Evolutionary conservation across 2,888 invertebrate species (phyloP).

Genomic region (Acrocyrtus sp.): DNA sequence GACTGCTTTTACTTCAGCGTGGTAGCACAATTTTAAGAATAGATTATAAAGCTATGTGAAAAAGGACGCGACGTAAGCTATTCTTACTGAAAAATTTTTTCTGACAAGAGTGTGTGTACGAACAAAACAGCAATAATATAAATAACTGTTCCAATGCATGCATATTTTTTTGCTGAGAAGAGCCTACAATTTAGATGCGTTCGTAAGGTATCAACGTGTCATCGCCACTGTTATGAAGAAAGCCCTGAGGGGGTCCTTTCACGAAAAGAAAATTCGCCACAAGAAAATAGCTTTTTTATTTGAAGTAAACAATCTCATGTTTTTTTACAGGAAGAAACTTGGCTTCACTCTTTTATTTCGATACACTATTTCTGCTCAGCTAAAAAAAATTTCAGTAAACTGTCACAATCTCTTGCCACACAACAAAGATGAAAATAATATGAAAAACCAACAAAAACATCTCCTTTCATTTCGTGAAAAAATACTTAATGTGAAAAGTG

Average conservation of each 20-base stretch:
- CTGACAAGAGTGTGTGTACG: no score
- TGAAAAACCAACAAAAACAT: slow-evolving; percentile 1
- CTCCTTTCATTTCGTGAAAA: no score
- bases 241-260: slow-evolving; percentile 31
- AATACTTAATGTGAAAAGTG: no score
- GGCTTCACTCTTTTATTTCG: no score
- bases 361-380: no score
- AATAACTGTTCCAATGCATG: neutral
- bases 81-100: no score
- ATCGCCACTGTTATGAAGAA: no score
- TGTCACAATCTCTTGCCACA: slow-evolving; percentile 20
- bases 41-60: no score
- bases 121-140: neutral
- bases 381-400: slow-evolving; percentile 18
- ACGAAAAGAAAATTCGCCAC: slow-evolving; percentile 33
- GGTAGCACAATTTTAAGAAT: no score
- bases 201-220: no score
- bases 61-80: no score
- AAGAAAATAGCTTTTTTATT: slow-evolving; percentile 35
- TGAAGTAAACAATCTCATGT: slow-evolving; percentile 10
- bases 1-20: no score
- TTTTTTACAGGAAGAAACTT: slow-evolving; percentile 11
- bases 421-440: slow-evolving; percentile 20
- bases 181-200: neutral
- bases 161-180: neutral